phyloP scores from a whole-genome alignment of 2,888 invertebrate genomes.

The Acanthosoma haemorrhoidale region DNA sequence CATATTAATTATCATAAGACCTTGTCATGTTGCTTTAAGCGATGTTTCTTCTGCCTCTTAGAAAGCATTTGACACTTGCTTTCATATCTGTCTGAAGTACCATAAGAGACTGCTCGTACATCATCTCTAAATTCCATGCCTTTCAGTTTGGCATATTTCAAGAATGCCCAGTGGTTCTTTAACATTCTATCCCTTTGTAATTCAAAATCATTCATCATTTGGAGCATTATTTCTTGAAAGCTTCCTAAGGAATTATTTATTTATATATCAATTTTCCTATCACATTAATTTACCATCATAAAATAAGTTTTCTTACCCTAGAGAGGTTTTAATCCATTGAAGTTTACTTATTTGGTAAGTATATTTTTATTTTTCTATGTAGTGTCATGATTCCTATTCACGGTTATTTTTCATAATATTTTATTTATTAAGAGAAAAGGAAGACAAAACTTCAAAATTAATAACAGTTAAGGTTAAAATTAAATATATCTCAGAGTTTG shows the following conservation, averaged over 20 bases:
- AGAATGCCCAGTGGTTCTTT: not conserved
- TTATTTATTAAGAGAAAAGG: too few relatives aligned
- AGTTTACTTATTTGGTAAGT: too few relatives aligned
- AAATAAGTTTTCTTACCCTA: too few relatives aligned
- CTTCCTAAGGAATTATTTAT: not conserved
- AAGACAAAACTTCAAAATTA: too few relatives aligned
- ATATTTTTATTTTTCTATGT: too few relatives aligned
- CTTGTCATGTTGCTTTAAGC: not conserved
- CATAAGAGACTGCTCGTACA: not conserved
- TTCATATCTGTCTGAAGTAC: not conserved
- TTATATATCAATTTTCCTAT: not conserved
- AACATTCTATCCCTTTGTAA: slow-evolving; percentile 6
- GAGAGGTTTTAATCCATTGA: too few relatives aligned
- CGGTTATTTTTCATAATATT: too few relatives aligned
- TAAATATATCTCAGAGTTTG: too few relatives aligned
- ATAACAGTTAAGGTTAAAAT: too few relatives aligned
- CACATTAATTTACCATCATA: not conserved
- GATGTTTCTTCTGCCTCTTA: not conserved
- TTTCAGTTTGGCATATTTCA: slow-evolving; percentile 2
- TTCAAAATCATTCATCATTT: slow-evolving; percentile 11
- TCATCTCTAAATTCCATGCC: slow-evolving; percentile 12
- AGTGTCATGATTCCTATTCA: too few relatives aligned
- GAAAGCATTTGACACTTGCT: not conserved
- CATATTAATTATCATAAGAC: not conserved
- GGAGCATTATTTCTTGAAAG: slow-evolving; percentile 7